phyloP scores from a whole-genome alignment of 2,888 invertebrate species.

The Heteromurus nitidus region DNA sequence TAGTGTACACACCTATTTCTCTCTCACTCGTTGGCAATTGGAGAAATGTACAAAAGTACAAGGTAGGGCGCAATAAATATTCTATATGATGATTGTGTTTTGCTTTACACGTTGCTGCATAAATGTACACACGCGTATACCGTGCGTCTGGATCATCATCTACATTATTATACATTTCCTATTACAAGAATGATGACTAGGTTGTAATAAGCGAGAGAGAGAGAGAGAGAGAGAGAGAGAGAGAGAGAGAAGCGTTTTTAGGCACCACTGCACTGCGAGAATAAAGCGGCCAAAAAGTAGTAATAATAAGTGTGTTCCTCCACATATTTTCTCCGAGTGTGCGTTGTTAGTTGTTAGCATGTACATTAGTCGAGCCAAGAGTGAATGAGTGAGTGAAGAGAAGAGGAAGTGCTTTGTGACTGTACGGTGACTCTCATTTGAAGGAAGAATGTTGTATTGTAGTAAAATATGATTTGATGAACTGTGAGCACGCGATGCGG shows the following conservation, averaged over 20 bases:
- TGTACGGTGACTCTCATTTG: slow-evolving; percentile 3
- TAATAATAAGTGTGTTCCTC: not conserved
- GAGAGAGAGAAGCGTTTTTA: too few relatives aligned
- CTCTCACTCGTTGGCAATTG: too few relatives aligned
- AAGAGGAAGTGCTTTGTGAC: slow-evolving; percentile 23
- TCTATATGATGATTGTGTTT: not conserved
- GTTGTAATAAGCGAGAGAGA: slow-evolving; percentile 3
- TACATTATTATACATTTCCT: not conserved
- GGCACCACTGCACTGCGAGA: not conserved
- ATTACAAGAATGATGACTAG: slow-evolving; percentile 3
- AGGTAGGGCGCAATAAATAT: not conserved
- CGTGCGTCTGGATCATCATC: not conserved
- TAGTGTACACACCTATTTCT: not conserved
- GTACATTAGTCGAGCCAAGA: too few relatives aligned
- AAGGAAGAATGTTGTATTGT: slow-evolving; percentile 26
- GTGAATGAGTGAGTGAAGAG: not conserved
- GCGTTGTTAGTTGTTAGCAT: too few relatives aligned
- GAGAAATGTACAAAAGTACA: not conserved
- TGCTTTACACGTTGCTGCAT: too few relatives aligned
- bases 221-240: too few relatives aligned
- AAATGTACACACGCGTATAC: not conserved
- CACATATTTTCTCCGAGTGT: not conserved
- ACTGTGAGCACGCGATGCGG: slow-evolving; percentile 67
- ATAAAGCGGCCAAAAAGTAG: not conserved
- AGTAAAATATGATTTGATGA: slow-evolving; percentile 70